phyloP scores from a whole-genome alignment of 2,888 invertebrate species.

The Rhagonycha lutea region DNA sequence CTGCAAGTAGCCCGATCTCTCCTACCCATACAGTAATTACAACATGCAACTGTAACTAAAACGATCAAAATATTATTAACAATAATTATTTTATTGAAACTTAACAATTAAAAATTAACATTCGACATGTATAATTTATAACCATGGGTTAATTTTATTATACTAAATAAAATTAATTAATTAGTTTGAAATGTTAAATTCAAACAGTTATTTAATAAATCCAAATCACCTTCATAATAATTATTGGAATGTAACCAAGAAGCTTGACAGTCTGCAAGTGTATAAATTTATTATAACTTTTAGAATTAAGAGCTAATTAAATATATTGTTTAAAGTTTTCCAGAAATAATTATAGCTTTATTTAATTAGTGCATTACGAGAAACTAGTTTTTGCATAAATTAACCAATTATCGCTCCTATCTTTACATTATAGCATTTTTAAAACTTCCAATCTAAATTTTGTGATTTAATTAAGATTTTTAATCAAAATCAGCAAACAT shows the following conservation, averaged over 20 bases:
- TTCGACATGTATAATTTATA: neutral
- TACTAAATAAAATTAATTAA: neutral
- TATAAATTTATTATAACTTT: neutral
- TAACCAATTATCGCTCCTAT: neutral
- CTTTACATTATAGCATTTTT: neutral
- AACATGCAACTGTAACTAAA: no score
- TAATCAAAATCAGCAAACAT: neutral
- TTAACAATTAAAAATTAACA: neutral
- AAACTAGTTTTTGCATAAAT: neutral
- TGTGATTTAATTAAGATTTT: neutral
- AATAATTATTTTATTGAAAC: neutral
- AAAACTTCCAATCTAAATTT: neutral
- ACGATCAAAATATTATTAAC: neutral
- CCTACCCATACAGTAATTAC: no score
- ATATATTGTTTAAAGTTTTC: neutral
- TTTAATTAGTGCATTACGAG: constrained; percentile 2
- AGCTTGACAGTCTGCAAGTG: neutral
- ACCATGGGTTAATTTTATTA: neutral
- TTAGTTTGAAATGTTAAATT: neutral
- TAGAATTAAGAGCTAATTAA: neutral
- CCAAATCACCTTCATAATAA: neutral
- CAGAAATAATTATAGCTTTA: neutral
- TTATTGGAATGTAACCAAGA: neutral
- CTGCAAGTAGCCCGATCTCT: no score
- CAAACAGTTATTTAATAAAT: neutral